Conservation (phyloP, 1,140 invertebrate genomes). For the Saccostrea cuccullata region DNA sequence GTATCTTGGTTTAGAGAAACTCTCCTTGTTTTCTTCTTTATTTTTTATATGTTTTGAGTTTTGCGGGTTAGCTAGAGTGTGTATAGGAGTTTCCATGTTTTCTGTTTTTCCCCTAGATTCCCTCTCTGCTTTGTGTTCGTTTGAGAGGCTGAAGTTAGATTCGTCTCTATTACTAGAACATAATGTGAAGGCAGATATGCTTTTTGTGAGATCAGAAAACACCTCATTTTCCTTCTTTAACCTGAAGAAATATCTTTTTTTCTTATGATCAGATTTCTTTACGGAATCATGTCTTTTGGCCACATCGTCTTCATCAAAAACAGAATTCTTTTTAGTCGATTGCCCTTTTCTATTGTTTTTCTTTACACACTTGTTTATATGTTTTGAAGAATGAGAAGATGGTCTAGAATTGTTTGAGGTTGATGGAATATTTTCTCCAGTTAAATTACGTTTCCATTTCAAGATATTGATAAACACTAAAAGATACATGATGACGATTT, state of each 20-base stretch:
- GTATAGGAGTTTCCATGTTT: background rate
- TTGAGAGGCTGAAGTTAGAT: background rate
- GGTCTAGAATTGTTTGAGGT: background rate
- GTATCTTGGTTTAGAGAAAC: background rate
- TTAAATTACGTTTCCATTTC: slow-evolving; percentile 24
- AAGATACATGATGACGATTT: background rate
- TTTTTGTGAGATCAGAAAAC: background rate
- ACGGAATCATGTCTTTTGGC: background rate
- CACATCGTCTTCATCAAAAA: too few relatives aligned
- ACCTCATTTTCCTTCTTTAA: background rate
- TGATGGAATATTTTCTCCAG: background rate
- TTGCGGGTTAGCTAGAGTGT: background rate
- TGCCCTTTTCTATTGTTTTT: background rate
- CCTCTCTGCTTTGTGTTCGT: background rate
- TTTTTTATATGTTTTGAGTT: background rate
- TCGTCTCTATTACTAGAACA: background rate
- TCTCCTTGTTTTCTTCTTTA: background rate
- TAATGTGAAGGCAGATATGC: background rate
- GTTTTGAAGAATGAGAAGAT: background rate
- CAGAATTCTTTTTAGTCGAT: background rate
- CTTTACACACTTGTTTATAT: background rate
- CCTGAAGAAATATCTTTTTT: background rate
- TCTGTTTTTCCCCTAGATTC: background rate
- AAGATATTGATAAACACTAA: slow-evolving; percentile 9
- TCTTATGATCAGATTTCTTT: background rate